phyloP scores from a whole-genome alignment of 2,888 invertebrate genomes.

The Diaprepes abbreviatus region DNA sequence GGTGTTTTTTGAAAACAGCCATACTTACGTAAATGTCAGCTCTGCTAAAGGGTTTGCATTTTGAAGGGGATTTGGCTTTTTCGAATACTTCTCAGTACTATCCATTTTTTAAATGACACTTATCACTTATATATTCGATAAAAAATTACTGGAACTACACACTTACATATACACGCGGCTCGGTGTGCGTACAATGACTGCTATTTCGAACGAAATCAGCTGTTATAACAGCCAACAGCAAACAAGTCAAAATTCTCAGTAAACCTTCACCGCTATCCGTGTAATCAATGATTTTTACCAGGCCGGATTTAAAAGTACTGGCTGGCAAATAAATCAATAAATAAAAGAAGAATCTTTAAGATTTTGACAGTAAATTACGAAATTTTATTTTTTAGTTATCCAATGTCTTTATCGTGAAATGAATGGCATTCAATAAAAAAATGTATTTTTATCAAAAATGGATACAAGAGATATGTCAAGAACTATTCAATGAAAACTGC shows the following conservation, averaged over 20 bases:
- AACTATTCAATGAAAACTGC: too few relatives aligned
- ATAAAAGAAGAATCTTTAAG: too few relatives aligned
- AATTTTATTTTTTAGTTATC: too few relatives aligned
- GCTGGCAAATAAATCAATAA: too few relatives aligned
- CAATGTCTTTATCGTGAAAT: too few relatives aligned
- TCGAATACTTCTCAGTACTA: constrained; percentile 49
- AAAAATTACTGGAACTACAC: neutral
- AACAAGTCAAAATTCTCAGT: constrained; percentile 11
- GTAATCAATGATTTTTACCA: constrained; percentile 7
- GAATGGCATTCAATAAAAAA: too few relatives aligned
- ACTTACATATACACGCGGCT: neutral
- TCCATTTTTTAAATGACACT: constrained; percentile 46
- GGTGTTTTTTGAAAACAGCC: constrained; percentile 1
- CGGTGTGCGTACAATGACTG: neutral
- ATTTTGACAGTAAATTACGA: too few relatives aligned
- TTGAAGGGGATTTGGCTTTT: constrained; percentile 54
- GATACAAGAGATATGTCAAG: too few relatives aligned
- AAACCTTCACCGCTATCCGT: neutral
- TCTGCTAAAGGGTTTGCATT: constrained; percentile 54
- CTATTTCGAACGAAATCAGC: constrained; percentile 15
- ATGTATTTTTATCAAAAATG: too few relatives aligned
- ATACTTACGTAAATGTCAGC: constrained; percentile 57
- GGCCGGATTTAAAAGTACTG: neutral
- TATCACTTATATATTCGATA: neutral
- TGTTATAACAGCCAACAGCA: constrained; percentile 3